A percentile compares a stretch with the other conserved stretches of the same genome.
Conservation (phyloP, 2,113 vertebrate species). For the Galeopterus variegatus region DNA sequence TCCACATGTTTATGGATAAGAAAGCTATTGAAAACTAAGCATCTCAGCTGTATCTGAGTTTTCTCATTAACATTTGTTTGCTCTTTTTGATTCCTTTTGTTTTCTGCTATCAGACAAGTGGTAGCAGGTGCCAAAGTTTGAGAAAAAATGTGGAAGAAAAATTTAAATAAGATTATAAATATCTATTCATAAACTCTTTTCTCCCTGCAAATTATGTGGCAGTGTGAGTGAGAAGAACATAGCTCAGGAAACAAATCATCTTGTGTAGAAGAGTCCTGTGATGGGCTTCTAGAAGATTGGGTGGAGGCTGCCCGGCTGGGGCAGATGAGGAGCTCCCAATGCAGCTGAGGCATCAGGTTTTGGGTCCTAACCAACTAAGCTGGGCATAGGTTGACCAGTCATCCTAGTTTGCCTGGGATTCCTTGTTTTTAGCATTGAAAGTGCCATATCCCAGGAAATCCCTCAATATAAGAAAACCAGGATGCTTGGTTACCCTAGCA, state of each 20-base stretch:
- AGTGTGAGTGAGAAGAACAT: neutral
- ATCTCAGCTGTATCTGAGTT: slow-evolving; percentile 79
- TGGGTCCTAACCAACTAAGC: neutral
- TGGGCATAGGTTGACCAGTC: neutral
- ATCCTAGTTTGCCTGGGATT: neutral
- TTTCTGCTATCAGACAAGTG: slow-evolving; percentile 68
- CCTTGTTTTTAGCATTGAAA: neutral
- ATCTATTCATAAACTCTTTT: slow-evolving; percentile 63
- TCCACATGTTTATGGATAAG: slow-evolving; percentile 72
- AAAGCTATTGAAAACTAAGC: slow-evolving; percentile 72
- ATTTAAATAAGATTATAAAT: slow-evolving; percentile 59
- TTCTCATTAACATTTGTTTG: slow-evolving; percentile 82
- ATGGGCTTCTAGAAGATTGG: neutral
- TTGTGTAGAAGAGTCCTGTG: neutral
- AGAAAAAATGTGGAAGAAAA: slow-evolving; percentile 54
- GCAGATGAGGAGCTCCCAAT: neutral
- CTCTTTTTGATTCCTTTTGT: slow-evolving; percentile 80
- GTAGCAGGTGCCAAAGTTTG: slow-evolving; percentile 81
- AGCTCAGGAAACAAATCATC: neutral
- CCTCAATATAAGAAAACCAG: neutral
- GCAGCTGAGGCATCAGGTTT: neutral
- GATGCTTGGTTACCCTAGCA: neutral
- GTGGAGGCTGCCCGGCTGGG: neutral
- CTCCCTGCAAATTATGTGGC: neutral
- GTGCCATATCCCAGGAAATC: neutral